Evolutionary conservation across 2,888 invertebrate genomes (phyloP).

Genomic region (Anarsia innoxiella): DNA sequence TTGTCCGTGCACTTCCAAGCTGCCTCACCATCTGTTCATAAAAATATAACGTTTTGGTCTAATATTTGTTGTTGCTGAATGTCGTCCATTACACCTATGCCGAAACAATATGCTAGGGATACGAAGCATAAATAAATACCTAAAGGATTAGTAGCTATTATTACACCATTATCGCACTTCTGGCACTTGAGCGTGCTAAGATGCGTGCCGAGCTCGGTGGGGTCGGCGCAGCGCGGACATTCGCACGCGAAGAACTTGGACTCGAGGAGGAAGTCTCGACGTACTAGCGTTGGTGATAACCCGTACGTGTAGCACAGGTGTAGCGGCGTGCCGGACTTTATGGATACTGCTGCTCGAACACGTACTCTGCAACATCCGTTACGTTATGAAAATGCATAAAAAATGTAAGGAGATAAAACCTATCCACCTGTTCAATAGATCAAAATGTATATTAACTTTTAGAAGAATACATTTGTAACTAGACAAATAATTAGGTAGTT

Average conservation of each 20-base stretch:
- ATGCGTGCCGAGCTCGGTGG: conserved; percentile 86
- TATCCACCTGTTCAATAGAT: too few relatives aligned
- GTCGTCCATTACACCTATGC: too few relatives aligned
- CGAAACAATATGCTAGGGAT: too few relatives aligned
- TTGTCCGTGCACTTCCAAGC: conserved; percentile 78
- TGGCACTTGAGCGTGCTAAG: conserved; percentile 86
- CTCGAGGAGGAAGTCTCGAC: conserved; percentile 80
- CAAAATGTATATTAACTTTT: too few relatives aligned
- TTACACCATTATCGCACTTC: conserved; percentile 82
- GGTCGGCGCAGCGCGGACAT: conserved; percentile 84
- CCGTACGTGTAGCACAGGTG: conserved; percentile 86
- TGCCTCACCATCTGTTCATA: conserved; percentile 74
- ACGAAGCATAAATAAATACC: too few relatives aligned
- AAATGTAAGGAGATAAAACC: too few relatives aligned
- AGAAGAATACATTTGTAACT: too few relatives aligned
- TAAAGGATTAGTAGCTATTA: conserved; percentile 78
- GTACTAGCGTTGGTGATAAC: conserved; percentile 80
- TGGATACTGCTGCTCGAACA: conserved; percentile 79
- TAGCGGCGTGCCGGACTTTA: conserved; percentile 78
- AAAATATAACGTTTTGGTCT: conserved; percentile 10
- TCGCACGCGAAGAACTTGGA: conserved; percentile 88
- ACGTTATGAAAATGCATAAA: too few relatives aligned
- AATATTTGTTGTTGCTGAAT: background rate
- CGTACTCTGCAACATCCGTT: conserved; percentile 78
- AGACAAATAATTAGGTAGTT: too few relatives aligned